Conservation (phyloP, 2,888 invertebrate species). For the Tanypteryx hageni region DNA sequence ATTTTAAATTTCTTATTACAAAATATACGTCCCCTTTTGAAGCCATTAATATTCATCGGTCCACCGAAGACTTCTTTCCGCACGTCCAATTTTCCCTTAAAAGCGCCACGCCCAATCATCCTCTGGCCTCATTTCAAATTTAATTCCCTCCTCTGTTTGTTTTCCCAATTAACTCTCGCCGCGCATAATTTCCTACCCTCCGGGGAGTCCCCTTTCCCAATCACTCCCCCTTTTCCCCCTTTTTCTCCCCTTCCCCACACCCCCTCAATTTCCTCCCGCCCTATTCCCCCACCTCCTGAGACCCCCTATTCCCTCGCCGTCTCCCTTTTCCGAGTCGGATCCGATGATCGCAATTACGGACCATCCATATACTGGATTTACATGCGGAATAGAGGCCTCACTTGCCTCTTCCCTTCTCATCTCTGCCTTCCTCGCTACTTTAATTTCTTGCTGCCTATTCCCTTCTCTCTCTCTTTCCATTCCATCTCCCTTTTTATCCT, state of each 20-base stretch:
- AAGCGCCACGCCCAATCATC: background rate
- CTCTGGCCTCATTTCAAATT: constrained; percentile 22
- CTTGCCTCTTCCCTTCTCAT: background rate
- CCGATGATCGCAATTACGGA: constrained; percentile 18
- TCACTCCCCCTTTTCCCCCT: background rate
- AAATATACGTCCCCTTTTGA: background rate
- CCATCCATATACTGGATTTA: background rate
- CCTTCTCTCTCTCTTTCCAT: no score
- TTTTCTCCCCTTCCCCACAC: background rate
- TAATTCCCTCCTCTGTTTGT: background rate
- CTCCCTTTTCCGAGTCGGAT: background rate
- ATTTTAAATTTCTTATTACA: background rate
- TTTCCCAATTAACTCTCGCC: constrained; percentile 30
- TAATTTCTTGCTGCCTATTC: no score
- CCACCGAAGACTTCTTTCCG: background rate
- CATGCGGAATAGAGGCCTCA: background rate
- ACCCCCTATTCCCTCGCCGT: no score
- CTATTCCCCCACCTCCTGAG: no score
- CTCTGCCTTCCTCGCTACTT: no score
- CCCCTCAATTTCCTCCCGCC: background rate
- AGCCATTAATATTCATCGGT: constrained; percentile 17
- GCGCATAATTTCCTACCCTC: constrained; percentile 50
- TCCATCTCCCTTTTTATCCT: no score
- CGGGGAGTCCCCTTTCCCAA: background rate
- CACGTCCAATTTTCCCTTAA: constrained; percentile 42